Base-by-base conservation (phyloP, 2,888 invertebrate genomes). In the Germaria angustata region DNA sequence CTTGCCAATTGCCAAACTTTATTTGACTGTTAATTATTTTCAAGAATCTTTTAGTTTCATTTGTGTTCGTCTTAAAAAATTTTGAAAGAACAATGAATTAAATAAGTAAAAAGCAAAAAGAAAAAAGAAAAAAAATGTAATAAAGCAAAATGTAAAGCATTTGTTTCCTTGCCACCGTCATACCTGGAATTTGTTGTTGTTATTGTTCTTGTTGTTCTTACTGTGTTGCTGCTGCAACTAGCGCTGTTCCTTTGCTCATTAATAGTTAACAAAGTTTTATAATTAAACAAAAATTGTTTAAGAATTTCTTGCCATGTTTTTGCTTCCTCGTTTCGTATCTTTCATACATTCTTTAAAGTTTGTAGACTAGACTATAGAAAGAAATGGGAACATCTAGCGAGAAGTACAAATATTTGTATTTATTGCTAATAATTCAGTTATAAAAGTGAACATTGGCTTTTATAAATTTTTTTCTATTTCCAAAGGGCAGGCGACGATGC, bases 211-310 rank as follows among this genome's bases (percentile, higher is more conserved):
- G n/a, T n/a, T n/a, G n/a, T n/a, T n/a, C n/a, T n/a, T n/a, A n/a
- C n/a, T n/a, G n/a, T n/a, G n/a, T n/a, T n/a, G n/a, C n/a, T 65
- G 6, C 9, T 51, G n/a, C 13, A 20, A 41, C 46, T 22, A 32
- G 17, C 61, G 39, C 15, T 46, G 49, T 59, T 41, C n/a, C 32
- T 51, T 13, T 77, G 41, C 78, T 81, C 81, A 84, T 84, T 85
- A 84, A 81, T 81, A 80, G 28, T 84, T 80, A 76, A 84, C 63
- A 84, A n/a, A 84, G 80, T 72, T 71, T 68, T 75, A 76, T 84
- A 84, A 85, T 85, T 84, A 85, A 84, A 75, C 80, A 66, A 72
- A 76, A 84, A 63, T 82, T 81, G 53, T 78, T 68, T 66, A 73
- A 72, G 80, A 81, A 78, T 41, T 81, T 78, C 34, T 63, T 57